These are phyloP conservation scores for Sebastes diploproa DNA, from an alignment of 2,797 vertebrate species.

Conservation along the genomic window DNA sequence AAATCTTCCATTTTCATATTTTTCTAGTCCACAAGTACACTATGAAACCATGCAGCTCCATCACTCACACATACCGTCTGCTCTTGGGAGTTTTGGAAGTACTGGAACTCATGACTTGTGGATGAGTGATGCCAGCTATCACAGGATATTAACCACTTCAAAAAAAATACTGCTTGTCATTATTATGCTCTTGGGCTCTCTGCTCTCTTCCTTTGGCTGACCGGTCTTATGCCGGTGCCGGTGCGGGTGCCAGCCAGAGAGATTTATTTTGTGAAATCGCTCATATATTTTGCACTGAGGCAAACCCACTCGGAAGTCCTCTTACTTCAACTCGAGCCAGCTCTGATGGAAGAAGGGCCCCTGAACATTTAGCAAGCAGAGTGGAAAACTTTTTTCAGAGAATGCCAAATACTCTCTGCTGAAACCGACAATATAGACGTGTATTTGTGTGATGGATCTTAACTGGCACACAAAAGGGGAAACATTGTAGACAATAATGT, in stretches of 20 bases:
- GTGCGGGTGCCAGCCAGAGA: conserved; percentile 29
- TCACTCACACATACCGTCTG: neutral
- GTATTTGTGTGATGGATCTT: conserved; percentile 41
- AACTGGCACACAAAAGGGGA: conserved; percentile 5
- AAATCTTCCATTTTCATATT: conserved; percentile 3
- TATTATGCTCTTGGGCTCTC: conserved; percentile 17
- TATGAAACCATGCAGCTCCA: neutral
- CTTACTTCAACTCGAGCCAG: conserved; percentile 43
- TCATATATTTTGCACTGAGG: conserved; percentile 51
- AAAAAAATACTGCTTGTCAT: conserved; percentile 36
- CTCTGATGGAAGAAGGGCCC: conserved; percentile 44
- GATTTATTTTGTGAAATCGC: conserved; percentile 59
- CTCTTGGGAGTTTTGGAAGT: neutral
- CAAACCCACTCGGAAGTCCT: conserved; percentile 42
- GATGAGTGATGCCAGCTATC: conserved; percentile 15
- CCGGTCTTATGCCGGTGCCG: conserved; percentile 29
- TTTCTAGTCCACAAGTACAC: neutral
- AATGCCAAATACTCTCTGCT: conserved; percentile 45
- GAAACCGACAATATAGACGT: neutral
- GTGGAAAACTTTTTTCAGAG: conserved; percentile 32
- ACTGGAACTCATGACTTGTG: neutral
- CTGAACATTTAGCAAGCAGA: conserved; percentile 52
- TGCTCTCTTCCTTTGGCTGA: conserved; percentile 44
- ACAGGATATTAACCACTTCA: conserved; percentile 50
- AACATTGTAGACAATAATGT: conserved; percentile 1